A percentile compares a stretch with the other conserved stretches of the same genome.
phyloP scores from a whole-genome alignment of 2,888 invertebrate genomes.

The Unio pictorum region DNA sequence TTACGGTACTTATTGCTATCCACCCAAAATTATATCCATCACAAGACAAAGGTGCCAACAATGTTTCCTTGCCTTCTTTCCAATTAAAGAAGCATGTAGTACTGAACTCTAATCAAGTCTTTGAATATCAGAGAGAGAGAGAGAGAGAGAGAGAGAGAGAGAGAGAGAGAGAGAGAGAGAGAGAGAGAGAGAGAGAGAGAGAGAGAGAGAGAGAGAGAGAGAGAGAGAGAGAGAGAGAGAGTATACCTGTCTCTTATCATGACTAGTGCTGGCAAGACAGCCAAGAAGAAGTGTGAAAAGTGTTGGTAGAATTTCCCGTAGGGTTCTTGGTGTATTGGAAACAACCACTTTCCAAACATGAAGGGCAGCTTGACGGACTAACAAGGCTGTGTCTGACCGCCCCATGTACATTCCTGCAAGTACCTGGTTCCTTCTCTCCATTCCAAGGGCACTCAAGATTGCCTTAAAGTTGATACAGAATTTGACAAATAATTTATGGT shows the following conservation, averaged over 20 bases:
- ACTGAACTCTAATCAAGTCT: no score
- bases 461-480: constrained; percentile 75
- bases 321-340: constrained; percentile 95
- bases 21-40: no score
- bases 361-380: constrained; percentile 96
- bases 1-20: no score
- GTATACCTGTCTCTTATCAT: constrained; percentile 89
- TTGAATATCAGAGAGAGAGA: no score
- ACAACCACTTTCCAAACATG: constrained; percentile 99
- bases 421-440: constrained; percentile 91
- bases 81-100: no score
- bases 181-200: no score
- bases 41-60: no score
- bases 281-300: constrained; percentile 92
- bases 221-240: no score
- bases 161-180: no score
- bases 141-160: no score
- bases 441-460: constrained; percentile 90
- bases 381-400: constrained; percentile 94
- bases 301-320: constrained; percentile 95
- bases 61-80: no score
- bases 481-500: not conserved
- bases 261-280: constrained; percentile 95
- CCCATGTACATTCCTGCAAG: constrained; percentile 85
- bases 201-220: no score